These are phyloP conservation scores for Dendrolimus kikuchii DNA, from an alignment of 1,140 invertebrate genomes.

Conservation along the genomic window DNA sequence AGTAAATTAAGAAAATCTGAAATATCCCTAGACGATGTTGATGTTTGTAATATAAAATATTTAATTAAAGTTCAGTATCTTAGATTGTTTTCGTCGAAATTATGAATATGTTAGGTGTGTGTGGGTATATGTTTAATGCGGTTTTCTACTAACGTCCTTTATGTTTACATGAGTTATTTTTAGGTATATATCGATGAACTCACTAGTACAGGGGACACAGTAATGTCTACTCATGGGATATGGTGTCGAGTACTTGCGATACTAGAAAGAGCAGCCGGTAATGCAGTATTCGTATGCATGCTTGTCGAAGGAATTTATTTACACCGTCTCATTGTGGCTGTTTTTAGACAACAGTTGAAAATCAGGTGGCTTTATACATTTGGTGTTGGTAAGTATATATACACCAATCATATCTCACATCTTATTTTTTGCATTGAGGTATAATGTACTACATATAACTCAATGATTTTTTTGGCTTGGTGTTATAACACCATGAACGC, in stretches of 20 bases:
- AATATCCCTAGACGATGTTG: no score
- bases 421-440: no score
- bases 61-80: no score
- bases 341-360: constrained; percentile 67
- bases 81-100: no score
- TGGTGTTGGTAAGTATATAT: constrained; percentile 32
- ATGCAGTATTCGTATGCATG: constrained; percentile 75
- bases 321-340: constrained; percentile 73
- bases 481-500: no score
- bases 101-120: no score
- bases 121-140: no score
- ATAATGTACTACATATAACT: no score
- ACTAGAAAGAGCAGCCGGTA: constrained; percentile 63
- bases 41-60: no score
- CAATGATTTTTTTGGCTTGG: no score
- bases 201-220: constrained; percentile 45
- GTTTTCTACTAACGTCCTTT: no score
- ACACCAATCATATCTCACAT: neutral
- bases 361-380: constrained; percentile 54
- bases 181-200: constrained; percentile 37
- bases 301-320: constrained; percentile 74
- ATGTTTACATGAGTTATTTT: neutral
- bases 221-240: constrained; percentile 62
- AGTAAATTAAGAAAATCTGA: no score
- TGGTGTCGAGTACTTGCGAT: constrained; percentile 68